Percentiles rank a stretch among this genome's conserved stretches.
Evolutionary conservation across 2,797 vertebrate genomes (phyloP).

Genomic region (Merluccius polli): DNA sequence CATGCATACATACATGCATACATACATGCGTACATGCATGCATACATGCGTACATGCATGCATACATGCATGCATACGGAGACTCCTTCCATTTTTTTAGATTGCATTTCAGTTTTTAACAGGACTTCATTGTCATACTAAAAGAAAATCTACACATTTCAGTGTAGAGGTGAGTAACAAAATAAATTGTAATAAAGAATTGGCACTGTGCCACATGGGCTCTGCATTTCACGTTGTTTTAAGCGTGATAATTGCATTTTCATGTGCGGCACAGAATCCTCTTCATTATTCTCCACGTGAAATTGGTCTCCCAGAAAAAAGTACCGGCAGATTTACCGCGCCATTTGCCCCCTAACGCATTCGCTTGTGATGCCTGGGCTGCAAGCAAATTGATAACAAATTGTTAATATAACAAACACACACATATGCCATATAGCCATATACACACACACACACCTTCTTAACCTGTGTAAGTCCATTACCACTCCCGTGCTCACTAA

Average conservation of each 20-base stretch:
- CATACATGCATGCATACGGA: no score
- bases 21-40: no score
- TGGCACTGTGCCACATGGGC: not conserved
- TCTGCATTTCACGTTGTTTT: not conserved
- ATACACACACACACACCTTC: not conserved
- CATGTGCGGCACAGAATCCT: not conserved
- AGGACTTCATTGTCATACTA: no score
- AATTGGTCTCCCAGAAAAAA: not conserved
- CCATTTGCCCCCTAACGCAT: not conserved
- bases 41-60: no score
- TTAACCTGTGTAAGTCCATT: not conserved
- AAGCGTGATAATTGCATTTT: slow-evolving; percentile 6
- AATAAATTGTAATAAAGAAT: no score
- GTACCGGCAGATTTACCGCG: not conserved
- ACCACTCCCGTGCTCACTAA: not conserved
- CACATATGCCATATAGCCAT: not conserved
- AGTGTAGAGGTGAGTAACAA: no score
- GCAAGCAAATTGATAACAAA: slow-evolving; percentile 1
- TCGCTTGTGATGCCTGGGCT: not conserved
- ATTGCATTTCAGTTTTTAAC: no score
- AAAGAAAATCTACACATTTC: no score
- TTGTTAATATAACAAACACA: not conserved
- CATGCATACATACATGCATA: no score
- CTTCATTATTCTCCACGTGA: not conserved
- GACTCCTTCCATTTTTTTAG: no score